Evolutionary conservation across 37 sponge, comb jelly and placozoan genomes (phyloP), one percentile per base, ranked within the genome.

Genomic region (Dysidea cf. avara): DNA sequence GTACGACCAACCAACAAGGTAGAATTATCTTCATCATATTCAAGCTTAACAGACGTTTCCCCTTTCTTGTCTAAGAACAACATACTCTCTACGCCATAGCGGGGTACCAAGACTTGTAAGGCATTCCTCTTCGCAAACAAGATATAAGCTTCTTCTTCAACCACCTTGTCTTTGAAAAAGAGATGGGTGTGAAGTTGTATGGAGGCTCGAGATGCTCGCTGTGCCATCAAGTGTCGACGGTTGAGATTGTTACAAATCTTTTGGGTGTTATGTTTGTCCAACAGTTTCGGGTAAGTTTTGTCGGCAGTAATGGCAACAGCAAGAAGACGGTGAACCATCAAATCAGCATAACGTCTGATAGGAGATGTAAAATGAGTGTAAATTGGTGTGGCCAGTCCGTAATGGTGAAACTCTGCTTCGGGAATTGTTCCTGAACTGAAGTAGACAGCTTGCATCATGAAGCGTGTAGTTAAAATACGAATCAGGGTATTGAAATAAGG

Each of bases 321-420:
- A 13, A 97, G 77, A 32, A 97, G 83, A 14, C 99, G 77, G 78
- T 97, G 99, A 1, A 97, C 99, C 14, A 97, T 78, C 36, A 97
- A 33, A 66, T 97, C 99, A 5, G 94, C 72, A 48, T 97, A 97
- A 26, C 99, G 78, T 61, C 99, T 74, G 26, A 97, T 97, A 0
- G 99, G 99, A n/a, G 99, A 97, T 11, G 99, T 97, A 71, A 94
- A 97, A 64, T 97, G 99, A 39, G 99, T 97, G 74, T 97, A 97
- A 43, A 94, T 91, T 25, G 89, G 86, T 11, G 88, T 84, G 53
- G 99, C 99, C 43, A 97, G 76, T 25, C 99, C 99, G 56, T 94
- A 97, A 51, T 97, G 99, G 61, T 72, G 86, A 77, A 78, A 97
- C 46, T 97, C 87, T n/a, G 66, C 87, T 17, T 70, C 52, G 0